These are phyloP conservation scores for Sinocyclocheilus anophthalmus DNA, from an alignment of 2,113 vertebrate genomes.

Conservation along the genomic window DNA sequence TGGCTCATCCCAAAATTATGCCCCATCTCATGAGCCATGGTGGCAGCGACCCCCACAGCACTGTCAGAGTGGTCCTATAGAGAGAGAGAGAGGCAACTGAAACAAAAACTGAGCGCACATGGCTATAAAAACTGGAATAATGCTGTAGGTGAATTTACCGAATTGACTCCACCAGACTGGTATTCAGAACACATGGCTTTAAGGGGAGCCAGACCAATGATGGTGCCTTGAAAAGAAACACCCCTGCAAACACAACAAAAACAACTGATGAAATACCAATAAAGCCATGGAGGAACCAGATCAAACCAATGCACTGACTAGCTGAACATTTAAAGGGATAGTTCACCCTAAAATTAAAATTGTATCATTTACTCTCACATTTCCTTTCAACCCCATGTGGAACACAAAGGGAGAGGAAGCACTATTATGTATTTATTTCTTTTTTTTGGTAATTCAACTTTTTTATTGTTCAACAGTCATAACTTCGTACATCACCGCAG, in stretches of 20 bases:
- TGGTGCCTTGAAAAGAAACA: slow-evolving; percentile 87
- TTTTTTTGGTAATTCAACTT: no score
- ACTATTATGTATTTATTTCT: no score
- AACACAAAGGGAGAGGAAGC: no score
- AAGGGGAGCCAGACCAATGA: slow-evolving; percentile 92
- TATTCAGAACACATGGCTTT: slow-evolving; percentile 96
- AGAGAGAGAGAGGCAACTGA: slow-evolving; percentile 43
- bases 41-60: slow-evolving; percentile 90
- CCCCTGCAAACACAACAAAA: slow-evolving; percentile 79
- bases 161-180: slow-evolving; percentile 97
- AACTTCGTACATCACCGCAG: no score
- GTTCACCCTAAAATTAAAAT: neutral
- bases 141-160: slow-evolving; percentile 78
- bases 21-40: slow-evolving; percentile 96
- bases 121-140: neutral
- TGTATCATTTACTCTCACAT: neutral
- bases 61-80: slow-evolving; percentile 75
- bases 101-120: neutral
- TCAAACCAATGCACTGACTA: neutral
- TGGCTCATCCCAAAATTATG: slow-evolving; percentile 99
- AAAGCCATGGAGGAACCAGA: neutral
- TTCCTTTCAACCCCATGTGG: no score
- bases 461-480: no score
- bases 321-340: neutral
- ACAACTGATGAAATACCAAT: neutral